Evolutionary conservation across 92 coral and sea anemone species (phyloP), one percentile per base, ranked within the genome.

Genomic region (Anthopleura xanthogrammica): DNA sequence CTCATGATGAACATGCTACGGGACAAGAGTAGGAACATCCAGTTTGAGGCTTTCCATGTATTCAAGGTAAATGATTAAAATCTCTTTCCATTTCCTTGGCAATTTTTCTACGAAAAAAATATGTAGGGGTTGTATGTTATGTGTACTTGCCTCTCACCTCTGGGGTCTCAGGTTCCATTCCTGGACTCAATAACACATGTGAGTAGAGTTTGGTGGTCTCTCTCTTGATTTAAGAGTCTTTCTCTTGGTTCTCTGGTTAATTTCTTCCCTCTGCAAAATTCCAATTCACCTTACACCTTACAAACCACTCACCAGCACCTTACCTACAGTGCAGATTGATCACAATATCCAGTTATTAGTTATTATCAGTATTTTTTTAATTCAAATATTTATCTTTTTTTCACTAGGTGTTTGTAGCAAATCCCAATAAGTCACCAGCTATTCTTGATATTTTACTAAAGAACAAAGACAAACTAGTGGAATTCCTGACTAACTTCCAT

Each of bases 41-140:
- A 97, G 83, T 97, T 97, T 92, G 99, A 97, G 83, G 99, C 99
- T 75, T 97, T 97, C 79, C 99, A 97, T 84, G 99, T 97, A 29
- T 97, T 97, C 86, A 97, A 97, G 97, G 99, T 97, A 43, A 89
- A 14, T 8, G 11, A 4, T 5, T 20, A 62, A 20, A 62, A 20
- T 8, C 13, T 14, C 3, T 46, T 46, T 9, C 5, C 50, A 5
- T 9, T 46, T 9, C 5, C 7, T 9, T 46, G 50, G 50, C 50
- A 46, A 9, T 46, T 9, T 46, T 7, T 43, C 50, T 46, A 46
- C 36, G 1, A 29, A 12, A 11, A 54, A 54, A 54, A 54, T 13
- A 54, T 54, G 50, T 43, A 6, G 50, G 50, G 9, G 50, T 46
- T 46, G 6, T 46, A 0, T 3, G 50, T 46, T 46, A 9, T 46